A percentile compares a stretch with the other conserved stretches of the same genome.
These are phyloP conservation scores for Lithosia quadra DNA, from an alignment of 2,888 invertebrate genomes.

Conservation along the genomic window DNA sequence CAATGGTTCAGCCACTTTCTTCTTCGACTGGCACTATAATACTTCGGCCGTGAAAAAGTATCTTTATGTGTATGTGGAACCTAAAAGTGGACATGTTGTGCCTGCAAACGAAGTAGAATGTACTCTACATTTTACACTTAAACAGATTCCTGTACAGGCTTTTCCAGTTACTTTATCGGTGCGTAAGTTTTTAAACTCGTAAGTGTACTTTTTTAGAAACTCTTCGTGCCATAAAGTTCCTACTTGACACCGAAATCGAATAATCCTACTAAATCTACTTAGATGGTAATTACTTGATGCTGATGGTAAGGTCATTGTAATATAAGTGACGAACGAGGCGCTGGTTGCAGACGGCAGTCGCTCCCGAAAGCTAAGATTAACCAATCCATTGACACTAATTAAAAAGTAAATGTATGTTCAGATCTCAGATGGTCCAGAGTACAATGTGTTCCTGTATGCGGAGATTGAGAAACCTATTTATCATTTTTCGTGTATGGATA, in stretches of 20 bases:
- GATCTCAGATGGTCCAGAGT: conserved; percentile 90
- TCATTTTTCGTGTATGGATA: conserved; percentile 88
- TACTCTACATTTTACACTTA: conserved; percentile 70
- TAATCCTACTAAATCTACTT: not conserved
- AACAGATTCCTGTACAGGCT: conserved; percentile 74
- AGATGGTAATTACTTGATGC: not conserved
- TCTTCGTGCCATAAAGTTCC: not conserved
- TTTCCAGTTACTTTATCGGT: conserved; percentile 75
- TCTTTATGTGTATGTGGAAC: conserved; percentile 71
- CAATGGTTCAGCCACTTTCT: conserved; percentile 79
- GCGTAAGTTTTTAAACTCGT: conserved; percentile 37
- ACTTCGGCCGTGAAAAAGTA: conserved; percentile 72
- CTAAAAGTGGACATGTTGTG: conserved; percentile 71
- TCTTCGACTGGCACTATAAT: conserved; percentile 77
- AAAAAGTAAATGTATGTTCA: conserved; percentile 57
- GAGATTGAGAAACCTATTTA: conserved; percentile 86
- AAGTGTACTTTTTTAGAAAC: not conserved
- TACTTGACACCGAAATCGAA: too few species aligned
- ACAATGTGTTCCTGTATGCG: conserved; percentile 86
- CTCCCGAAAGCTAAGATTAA: not conserved
- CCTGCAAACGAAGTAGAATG: conserved; percentile 72
- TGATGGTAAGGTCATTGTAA: too few species aligned
- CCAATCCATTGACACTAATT: too few species aligned
- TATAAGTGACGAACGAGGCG: too few species aligned
- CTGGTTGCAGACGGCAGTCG: not conserved